Evolutionary conservation across 2,888 invertebrate species (phyloP).

Genomic region (Dasypolia templi): DNA sequence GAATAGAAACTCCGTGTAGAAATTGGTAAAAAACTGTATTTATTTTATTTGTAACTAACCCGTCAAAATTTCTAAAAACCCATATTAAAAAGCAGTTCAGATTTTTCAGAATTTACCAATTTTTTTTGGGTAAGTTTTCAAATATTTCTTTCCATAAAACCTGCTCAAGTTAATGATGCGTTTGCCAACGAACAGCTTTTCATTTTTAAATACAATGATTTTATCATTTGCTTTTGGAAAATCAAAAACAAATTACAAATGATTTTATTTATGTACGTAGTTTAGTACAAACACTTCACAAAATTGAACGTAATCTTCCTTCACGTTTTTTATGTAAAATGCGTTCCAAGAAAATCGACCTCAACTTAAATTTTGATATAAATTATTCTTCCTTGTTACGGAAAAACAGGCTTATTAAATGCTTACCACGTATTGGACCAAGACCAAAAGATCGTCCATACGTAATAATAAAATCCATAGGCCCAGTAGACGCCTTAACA

Average conservation of each 20-base stretch:
- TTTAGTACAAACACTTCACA: neutral
- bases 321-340: neutral
- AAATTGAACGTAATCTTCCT: neutral
- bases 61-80: neutral
- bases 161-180: neutral
- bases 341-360: neutral
- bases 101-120: neutral
- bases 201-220: neutral
- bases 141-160: neutral
- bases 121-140: neutral
- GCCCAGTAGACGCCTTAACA: conserved; percentile 31
- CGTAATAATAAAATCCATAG: conserved; percentile 32
- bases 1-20: no score
- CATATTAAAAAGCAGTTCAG: neutral
- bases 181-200: neutral
- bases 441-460: conserved; percentile 29
- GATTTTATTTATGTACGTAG: no score
- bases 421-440: conserved; percentile 4
- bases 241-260: neutral
- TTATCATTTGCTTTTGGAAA: neutral
- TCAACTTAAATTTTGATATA: conserved; percentile 18
- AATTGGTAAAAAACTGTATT: neutral
- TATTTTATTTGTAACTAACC: neutral
- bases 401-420: conserved; percentile 6
- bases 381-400: neutral